Percentiles rank a stretch among this genome's conserved stretches.
Conservation (phyloP, 2,888 invertebrate genomes). For the Hermaeophaga mercurialis region DNA sequence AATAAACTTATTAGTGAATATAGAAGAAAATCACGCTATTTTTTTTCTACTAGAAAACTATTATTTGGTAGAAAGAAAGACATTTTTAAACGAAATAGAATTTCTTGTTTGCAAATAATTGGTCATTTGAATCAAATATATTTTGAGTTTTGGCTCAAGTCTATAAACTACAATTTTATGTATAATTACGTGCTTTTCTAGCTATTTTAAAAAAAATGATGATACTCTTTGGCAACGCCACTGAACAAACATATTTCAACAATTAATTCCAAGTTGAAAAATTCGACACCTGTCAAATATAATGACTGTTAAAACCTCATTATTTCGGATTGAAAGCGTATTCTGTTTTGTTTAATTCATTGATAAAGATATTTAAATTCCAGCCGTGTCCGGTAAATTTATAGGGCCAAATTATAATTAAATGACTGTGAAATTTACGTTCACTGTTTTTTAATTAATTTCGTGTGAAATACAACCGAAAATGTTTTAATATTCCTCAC, state of each 20-base stretch:
- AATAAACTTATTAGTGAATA: too few species aligned
- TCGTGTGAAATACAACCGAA: conserved; percentile 10
- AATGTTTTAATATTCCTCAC: not conserved
- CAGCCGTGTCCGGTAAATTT: conserved; percentile 9
- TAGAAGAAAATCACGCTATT: too few species aligned
- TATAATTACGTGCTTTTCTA: too few species aligned
- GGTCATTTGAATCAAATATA: too few species aligned
- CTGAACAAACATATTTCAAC: conserved; percentile 4
- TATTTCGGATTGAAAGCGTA: conserved; percentile 24
- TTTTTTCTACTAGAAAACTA: too few species aligned
- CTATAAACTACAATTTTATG: too few species aligned
- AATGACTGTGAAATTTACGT: conserved; percentile 19
- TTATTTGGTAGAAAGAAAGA: too few species aligned
- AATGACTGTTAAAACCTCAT: conserved; percentile 26
- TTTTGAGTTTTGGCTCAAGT: too few species aligned
- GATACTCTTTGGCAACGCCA: not conserved
- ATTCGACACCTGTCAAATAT: conserved; percentile 28
- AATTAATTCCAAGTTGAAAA: conserved; percentile 24
- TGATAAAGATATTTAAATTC: conserved; percentile 26
- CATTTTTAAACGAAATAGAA: too few species aligned
- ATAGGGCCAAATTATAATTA: conserved; percentile 19
- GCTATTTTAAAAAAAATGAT: too few species aligned
- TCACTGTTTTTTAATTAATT: conserved; percentile 24
- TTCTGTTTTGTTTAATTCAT: conserved; percentile 26
- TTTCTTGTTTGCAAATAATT: too few species aligned